Conservation (phyloP, 2,113 vertebrate species). For the Varanus salvator region DNA sequence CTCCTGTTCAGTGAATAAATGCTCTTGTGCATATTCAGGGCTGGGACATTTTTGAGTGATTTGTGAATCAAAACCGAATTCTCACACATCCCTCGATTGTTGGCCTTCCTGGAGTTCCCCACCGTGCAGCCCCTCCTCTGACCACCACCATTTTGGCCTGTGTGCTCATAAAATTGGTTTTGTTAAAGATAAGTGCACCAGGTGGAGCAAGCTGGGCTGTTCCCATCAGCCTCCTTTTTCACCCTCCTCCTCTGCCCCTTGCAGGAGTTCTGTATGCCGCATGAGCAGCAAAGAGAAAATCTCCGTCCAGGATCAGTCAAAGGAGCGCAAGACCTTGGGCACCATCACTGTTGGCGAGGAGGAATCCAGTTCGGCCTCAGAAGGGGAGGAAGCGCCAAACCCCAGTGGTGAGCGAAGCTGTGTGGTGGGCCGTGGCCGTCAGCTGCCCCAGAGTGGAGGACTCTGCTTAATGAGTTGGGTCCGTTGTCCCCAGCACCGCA, state of each 20-base stretch:
- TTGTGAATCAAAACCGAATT: too few species aligned
- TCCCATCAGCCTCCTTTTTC: not conserved
- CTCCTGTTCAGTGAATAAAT: too few species aligned
- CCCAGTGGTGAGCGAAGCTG: conserved; percentile 65
- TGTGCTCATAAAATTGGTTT: not conserved
- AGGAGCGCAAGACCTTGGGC: conserved; percentile 85
- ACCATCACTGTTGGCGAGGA: conserved; percentile 79
- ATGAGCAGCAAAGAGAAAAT: conserved; percentile 93
- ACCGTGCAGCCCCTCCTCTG: not conserved
- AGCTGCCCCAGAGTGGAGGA: too few species aligned
- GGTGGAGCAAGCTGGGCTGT: too few species aligned
- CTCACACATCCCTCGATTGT: too few species aligned
- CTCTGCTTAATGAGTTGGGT: too few species aligned
- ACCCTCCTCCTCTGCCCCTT: not conserved
- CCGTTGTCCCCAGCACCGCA: too few species aligned
- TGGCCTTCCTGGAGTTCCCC: not conserved
- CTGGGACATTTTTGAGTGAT: too few species aligned
- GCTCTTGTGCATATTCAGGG: too few species aligned
- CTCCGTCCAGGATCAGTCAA: conserved; percentile 89
- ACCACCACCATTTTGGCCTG: not conserved
- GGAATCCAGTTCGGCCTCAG: conserved; percentile 72
- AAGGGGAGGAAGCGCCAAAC: conserved; percentile 70
- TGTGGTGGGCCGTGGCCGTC: not conserved
- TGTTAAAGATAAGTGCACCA: not conserved
- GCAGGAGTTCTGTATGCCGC: conserved; percentile 88